phyloP scores from a whole-genome alignment of 2,113 vertebrate species.

The Telmatochromis bifrenatus region DNA sequence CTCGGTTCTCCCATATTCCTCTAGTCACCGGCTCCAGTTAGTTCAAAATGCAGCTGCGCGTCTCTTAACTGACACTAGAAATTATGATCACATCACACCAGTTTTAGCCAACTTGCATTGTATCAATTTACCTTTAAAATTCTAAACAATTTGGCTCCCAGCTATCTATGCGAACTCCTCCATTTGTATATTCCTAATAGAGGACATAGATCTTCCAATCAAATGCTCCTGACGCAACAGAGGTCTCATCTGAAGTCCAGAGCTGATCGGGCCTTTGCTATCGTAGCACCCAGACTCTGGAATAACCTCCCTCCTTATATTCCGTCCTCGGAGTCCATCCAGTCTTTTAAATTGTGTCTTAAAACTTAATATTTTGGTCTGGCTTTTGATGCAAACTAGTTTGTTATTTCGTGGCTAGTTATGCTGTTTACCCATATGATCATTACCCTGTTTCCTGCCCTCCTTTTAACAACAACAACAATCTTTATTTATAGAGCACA shows the following conservation, averaged over 20 bases:
- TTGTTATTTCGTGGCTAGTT: background rate
- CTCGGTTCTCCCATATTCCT: rapidly evolving
- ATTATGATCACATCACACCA: background rate
- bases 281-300: background rate
- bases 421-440: background rate
- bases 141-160: background rate
- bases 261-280: background rate
- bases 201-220: background rate
- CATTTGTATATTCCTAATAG: background rate
- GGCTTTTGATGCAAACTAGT: background rate
- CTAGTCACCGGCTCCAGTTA: background rate
- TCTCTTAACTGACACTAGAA: background rate
- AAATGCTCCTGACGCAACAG: background rate
- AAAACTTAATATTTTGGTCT: background rate
- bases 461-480: background rate
- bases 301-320: background rate
- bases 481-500: too few species aligned
- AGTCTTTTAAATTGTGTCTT: rapidly evolving
- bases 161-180: rapidly evolving
- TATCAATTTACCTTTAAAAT: background rate
- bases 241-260: rapidly evolving
- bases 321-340: rapidly evolving
- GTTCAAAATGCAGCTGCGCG: background rate
- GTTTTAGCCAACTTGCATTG: background rate
- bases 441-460: background rate